phyloP scores from a whole-genome alignment of 2,113 vertebrate genomes.

The Ifrita kowaldi region DNA sequence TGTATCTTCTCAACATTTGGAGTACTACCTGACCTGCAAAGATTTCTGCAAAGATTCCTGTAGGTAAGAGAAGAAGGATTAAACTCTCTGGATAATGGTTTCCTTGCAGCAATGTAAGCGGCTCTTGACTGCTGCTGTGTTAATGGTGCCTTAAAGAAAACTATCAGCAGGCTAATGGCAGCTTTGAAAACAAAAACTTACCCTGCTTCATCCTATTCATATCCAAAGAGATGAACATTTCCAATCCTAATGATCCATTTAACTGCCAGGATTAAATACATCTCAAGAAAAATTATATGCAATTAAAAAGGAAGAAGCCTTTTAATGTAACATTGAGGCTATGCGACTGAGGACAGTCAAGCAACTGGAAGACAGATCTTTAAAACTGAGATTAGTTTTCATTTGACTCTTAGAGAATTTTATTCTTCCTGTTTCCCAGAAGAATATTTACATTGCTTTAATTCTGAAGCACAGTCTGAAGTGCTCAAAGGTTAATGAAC shows the following conservation, averaged over 20 bases:
- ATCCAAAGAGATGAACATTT: not conserved
- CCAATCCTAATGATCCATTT: not conserved
- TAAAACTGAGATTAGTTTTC: not conserved
- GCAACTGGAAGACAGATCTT: not conserved
- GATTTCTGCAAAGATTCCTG: not conserved
- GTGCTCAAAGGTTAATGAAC: slow-evolving; percentile 7
- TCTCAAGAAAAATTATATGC: not conserved
- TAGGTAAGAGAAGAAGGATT: not conserved
- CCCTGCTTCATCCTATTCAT: not conserved
- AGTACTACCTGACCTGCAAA: not conserved
- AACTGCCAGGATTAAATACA: slow-evolving; percentile 3
- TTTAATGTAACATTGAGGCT: not conserved
- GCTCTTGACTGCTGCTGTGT: not conserved
- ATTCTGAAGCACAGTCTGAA: not conserved
- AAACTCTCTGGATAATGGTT: not conserved
- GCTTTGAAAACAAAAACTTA: not conserved
- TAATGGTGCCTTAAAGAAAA: not conserved
- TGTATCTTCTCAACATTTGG: not conserved
- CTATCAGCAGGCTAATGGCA: not conserved
- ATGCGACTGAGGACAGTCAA: not conserved
- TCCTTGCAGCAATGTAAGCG: not conserved
- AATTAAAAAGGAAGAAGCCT: not conserved
- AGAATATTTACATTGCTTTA: slow-evolving; percentile 6
- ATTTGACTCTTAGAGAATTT: not conserved
- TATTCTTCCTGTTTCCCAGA: not conserved